Base-by-base conservation (phyloP, 2,113 vertebrate species). In the Buteo buteo region DNA sequence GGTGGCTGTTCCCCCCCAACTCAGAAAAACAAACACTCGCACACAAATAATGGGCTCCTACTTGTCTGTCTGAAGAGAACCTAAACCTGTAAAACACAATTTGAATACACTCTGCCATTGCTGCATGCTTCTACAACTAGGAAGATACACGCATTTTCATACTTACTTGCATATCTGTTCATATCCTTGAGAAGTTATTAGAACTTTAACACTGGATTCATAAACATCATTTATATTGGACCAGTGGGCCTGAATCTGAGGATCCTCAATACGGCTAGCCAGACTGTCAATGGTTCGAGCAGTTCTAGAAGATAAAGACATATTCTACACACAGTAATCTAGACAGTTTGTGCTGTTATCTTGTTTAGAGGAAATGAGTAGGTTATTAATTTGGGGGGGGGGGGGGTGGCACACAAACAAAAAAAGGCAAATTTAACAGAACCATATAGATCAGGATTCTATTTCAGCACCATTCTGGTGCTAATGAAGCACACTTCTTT, bases 151-250 rank as follows among this genome's bases (percentile, higher is more conserved):
- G 14, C 10, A n/a, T 20, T 93, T 59, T 47, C 59, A 66, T 10
- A 98, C 99, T 98, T 98, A 99, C 99, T 99, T 99, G 99, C 99
- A 99, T 97, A 99, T 99, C 95, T 99, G 99, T 93, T 99, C 99
- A 31, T 99, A 99, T 82, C 99, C 99, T 97, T 99, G 99, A 19
- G 99, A 99, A 9, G 99, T 99, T 96, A 99, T 99, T 88, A 99
- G 98, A 77, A 99, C 99, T 96, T 99, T 99, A 78, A 99, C 99
- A 32, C 99, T 99, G 69, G 99, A 99, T 95, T 99, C 99, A 28
- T 99, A 99, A 81, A 99, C 99, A 19, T 99, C 99, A 45, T 99
- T 99, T 86, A 99, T 99, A 94, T 99, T 99, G 73, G 99, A 99
- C 99, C 99, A 99, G 80, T 99, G 99, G 44, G 99, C 99, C 95